These are phyloP conservation scores for Odontamblyopus rebecca DNA, from an alignment of 2,797 vertebrate genomes.

Conservation along the genomic window DNA sequence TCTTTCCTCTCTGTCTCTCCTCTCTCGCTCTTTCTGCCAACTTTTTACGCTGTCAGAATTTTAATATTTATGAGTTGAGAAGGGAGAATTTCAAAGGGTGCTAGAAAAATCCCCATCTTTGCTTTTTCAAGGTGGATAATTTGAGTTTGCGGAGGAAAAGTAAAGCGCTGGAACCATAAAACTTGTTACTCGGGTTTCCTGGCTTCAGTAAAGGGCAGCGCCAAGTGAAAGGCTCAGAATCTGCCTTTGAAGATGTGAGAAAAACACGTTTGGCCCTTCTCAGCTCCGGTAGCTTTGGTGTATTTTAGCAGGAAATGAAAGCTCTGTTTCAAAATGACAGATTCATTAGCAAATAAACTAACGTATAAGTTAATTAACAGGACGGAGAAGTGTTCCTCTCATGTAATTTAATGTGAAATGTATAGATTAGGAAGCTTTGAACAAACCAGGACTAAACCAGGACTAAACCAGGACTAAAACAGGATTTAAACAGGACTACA, in stretches of 20 bases:
- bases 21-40: neutral
- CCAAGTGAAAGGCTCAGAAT: neutral
- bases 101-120: constrained; percentile 19
- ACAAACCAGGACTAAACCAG: too few relatives aligned
- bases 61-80: constrained; percentile 9
- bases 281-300: neutral
- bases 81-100: constrained; percentile 25
- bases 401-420: too few relatives aligned
- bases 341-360: too few relatives aligned
- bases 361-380: too few relatives aligned
- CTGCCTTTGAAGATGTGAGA: neutral
- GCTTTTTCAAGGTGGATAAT: constrained; percentile 29
- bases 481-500: too few relatives aligned
- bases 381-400: too few relatives aligned
- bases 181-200: neutral
- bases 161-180: neutral
- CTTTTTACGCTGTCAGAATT: neutral
- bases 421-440: too few relatives aligned
- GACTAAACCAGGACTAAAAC: too few relatives aligned
- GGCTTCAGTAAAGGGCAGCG: neutral
- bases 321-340: too few relatives aligned
- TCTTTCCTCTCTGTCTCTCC: neutral
- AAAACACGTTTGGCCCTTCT: neutral
- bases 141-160: constrained; percentile 20
- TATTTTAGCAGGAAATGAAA: neutral